Evolutionary conservation across 1,140 invertebrate species (phyloP), one percentile per base, ranked within the genome.

Genomic region (Drosophila funebris): DNA sequence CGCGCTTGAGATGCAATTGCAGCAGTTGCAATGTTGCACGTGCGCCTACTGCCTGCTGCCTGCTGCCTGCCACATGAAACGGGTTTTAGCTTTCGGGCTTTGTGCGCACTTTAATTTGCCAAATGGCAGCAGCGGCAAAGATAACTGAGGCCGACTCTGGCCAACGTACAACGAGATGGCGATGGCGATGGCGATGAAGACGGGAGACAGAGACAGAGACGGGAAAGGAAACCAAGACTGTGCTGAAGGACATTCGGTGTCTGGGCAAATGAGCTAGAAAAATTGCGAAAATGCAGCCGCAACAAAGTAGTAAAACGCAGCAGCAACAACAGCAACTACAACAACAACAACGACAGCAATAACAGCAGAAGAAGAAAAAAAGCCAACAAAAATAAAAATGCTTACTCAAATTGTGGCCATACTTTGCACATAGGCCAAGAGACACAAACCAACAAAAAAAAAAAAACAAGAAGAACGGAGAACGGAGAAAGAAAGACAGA

Each of bases 201-300:
- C 39, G 67, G 57, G 56, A 22, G 44, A 8, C 22, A 7, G 7
- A 48, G 24, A 4, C 1, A 24, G 44, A 13, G 24, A 24, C 22
- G 44, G n/a, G 29, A 24, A 39, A 0, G 43, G 29, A 29, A 14
- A 50, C 20, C 43, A 33, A 22, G 18, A 52, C 57, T 71, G 43
- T 44, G 73, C 81, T 85, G 82, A 85, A 85, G 81, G 81, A 85
- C 81, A 85, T 82, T 66, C 56, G 54, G 66, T 66, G 73, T 87
- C 82, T 66, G 64, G 24, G 74, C 64, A 81, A 85, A 85, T 87
- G 81, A 82, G 81, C 74, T 85, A 66, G 83, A 82, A 87, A 87
- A 87, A 87, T 85, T 71, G 66, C 74, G 74, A 74, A 62, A 78
- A 80, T 73, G 70, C 70, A 68, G 48, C 64, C 64, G 64, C 70